Conservation (phyloP, 2,797 vertebrate species). For the Alcedo atthis region DNA sequence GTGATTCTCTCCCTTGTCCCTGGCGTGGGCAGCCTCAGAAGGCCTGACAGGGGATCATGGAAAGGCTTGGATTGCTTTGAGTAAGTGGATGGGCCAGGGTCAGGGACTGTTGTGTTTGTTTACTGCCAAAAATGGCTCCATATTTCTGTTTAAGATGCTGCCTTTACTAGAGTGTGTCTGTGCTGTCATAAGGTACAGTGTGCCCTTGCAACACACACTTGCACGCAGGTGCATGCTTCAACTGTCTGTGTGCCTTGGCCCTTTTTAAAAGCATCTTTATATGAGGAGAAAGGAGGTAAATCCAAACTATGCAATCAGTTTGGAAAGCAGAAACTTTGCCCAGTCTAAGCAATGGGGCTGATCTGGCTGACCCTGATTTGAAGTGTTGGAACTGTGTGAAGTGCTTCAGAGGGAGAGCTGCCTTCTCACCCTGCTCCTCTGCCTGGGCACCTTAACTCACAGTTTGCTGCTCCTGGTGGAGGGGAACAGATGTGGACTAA, state of each 20-base stretch:
- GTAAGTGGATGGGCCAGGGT: not conserved
- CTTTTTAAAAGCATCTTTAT: not conserved
- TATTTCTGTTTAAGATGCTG: not conserved
- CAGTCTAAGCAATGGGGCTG: not conserved
- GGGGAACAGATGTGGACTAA: not conserved
- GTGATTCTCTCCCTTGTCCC: not conserved
- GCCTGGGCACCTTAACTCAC: not conserved
- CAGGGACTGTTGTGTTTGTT: not conserved
- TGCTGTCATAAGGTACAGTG: not conserved
- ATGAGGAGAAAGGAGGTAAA: not conserved
- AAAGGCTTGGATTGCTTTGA: not conserved
- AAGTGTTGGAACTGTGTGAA: not conserved
- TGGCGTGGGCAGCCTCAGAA: not conserved
- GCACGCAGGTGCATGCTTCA: not conserved
- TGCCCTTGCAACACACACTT: accelerated
- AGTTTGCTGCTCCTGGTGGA: accelerated
- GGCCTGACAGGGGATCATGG: not conserved
- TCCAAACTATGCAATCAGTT: not conserved
- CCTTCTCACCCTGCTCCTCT: not conserved
- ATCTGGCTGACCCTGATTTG: not conserved
- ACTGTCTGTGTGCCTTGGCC: not conserved
- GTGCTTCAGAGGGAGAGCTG: not conserved
- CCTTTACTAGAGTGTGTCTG: not conserved
- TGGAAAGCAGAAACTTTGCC: not conserved
- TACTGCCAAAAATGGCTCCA: not conserved